Evolutionary conservation across 2,113 vertebrate species (phyloP), one percentile per base, ranked within the genome.

Genomic region (Phaetusa simplex): DNA sequence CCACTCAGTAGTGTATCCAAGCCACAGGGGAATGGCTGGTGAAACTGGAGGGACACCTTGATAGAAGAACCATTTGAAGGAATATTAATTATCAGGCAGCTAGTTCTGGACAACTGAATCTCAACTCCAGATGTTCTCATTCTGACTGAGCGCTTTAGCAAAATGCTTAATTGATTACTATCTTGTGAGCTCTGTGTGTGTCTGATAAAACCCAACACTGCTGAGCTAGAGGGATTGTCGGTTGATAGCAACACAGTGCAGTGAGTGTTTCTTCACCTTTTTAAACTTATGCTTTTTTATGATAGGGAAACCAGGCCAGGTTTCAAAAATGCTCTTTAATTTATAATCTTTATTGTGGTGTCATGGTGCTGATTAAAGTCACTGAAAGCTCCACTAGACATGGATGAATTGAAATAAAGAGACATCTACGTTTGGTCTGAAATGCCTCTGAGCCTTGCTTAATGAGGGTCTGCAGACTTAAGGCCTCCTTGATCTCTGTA

Each of bases 91-190:
- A 97, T 67, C 95, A 93, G 81, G 85, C 90, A 93, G 93, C 96
- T 93, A 96, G 97, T 98, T 98, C 97, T 97, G 95, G 97, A 94
- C 97, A 97, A 98, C 97, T 98, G 97, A 98, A 96, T 97, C 90
- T 85, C 43, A 92, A 53, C 85, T 97, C 97, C 97, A 98, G 98
- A 98, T 98, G 97, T 96, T 97, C 86, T 59, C 88, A 86, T 97
- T 97, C 84, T 94, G 94, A 97, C 69, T 96, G 97, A 98, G 74
- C 87, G 91, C 92, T 96, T 74, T 70, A 92, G 85, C 59, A 92
- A 96, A 91, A 88, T 84, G 64, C 27, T 95, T 97, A 96, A 97
- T 89, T 96, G 98, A 96, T 93, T 95, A 72, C 84, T 90, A 82
- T 93, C 95, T 96, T 91, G 62, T 93, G 95, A 96, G 79, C 83